These are phyloP conservation scores for Menura novaehollandiae DNA, from an alignment of 2,113 vertebrate genomes.

Conservation along the genomic window DNA sequence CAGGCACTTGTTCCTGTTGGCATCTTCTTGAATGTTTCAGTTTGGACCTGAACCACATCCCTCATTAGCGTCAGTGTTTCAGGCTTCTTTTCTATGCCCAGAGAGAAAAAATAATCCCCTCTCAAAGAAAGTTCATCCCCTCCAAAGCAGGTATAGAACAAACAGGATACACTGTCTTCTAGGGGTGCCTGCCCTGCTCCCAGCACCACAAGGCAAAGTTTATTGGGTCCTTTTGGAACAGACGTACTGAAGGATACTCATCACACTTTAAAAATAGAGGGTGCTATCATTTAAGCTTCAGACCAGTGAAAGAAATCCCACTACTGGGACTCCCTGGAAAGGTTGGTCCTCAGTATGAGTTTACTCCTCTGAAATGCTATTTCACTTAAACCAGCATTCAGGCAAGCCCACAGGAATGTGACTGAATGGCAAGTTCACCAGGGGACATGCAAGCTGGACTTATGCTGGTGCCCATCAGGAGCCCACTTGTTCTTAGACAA, in stretches of 20 bases:
- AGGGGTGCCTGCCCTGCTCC: neutral
- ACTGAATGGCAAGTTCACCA: neutral
- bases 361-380: neutral
- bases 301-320: neutral
- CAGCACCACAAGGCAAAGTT: neutral
- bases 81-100: neutral
- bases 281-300: neutral
- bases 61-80: neutral
- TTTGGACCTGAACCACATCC: neutral
- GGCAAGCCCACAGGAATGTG: neutral
- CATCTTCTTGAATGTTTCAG: neutral
- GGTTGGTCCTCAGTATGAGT: neutral
- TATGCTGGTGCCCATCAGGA: no score
- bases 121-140: neutral
- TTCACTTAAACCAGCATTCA: neutral
- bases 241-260: neutral
- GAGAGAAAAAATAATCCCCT: neutral
- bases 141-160: neutral
- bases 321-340: rapidly evolving
- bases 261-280: neutral
- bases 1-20: neutral
- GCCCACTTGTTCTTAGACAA: neutral
- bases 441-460: neutral
- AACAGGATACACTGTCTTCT: neutral
- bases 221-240: neutral